phyloP scores from a whole-genome alignment of 2,113 vertebrate genomes.

The Bettongia penicillata region DNA sequence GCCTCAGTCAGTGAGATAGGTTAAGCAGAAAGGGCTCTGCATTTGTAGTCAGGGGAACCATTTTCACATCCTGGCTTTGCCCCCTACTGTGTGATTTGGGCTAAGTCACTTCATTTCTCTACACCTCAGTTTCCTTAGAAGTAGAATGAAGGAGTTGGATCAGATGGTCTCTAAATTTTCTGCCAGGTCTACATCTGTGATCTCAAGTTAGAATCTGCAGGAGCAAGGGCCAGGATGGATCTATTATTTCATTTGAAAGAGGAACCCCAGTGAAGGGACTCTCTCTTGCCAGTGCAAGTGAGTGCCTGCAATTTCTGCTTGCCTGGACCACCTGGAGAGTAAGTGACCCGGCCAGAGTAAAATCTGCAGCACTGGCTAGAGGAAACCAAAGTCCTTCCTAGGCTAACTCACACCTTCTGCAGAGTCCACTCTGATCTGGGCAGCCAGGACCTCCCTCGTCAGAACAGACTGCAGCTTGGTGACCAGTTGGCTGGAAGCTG shows the following conservation, averaged over 20 bases:
- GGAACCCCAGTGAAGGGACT: background rate
- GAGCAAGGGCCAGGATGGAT: background rate
- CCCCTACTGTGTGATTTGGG: background rate
- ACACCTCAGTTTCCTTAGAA: background rate
- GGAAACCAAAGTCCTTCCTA: background rate
- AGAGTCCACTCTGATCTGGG: background rate
- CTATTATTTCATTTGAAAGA: background rate
- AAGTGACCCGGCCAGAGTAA: too few species aligned
- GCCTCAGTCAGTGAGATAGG: background rate
- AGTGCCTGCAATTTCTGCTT: background rate
- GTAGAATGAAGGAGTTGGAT: background rate
- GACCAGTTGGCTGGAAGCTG: background rate
- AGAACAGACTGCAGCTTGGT: background rate
- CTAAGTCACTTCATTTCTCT: background rate
- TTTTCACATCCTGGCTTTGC: background rate
- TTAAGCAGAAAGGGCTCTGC: background rate
- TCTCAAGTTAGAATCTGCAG: background rate
- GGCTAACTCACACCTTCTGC: background rate
- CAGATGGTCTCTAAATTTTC: background rate
- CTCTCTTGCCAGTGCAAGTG: background rate
- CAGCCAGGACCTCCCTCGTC: background rate
- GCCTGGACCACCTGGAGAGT: too few species aligned
- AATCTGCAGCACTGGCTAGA: background rate
- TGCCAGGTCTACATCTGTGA: background rate
- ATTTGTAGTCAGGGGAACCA: background rate